These are phyloP conservation scores for Lycocerus yunnanus DNA, from an alignment of 2,888 invertebrate genomes.

Conservation along the genomic window DNA sequence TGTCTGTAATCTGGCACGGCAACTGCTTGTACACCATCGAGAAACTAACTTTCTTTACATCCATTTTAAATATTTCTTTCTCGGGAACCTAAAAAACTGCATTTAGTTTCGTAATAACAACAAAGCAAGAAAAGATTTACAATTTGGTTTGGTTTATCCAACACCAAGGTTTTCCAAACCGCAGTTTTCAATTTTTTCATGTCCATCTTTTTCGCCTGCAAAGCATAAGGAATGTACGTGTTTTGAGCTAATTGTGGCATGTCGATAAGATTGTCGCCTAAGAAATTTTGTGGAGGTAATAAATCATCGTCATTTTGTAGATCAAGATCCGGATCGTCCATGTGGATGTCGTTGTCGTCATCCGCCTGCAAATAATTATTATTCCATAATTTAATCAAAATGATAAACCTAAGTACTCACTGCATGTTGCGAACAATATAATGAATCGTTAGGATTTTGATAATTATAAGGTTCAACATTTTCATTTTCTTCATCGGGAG, in stretches of 20 bases:
- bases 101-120: not conserved
- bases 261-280: conserved; percentile 65
- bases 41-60: conserved; percentile 55
- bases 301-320: conserved; percentile 51
- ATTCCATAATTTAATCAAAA: not conserved
- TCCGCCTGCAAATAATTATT: conserved; percentile 1
- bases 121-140: conserved; percentile 36
- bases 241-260: conserved; percentile 72
- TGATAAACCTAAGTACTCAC: conserved; percentile 1
- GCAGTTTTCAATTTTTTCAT: conserved; percentile 81
- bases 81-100: conserved; percentile 18
- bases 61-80: conserved; percentile 25
- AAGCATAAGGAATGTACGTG: conserved; percentile 78
- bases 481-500: conserved; percentile 42
- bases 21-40: conserved; percentile 62
- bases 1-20: conserved; percentile 61
- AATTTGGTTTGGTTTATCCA: conserved; percentile 43
- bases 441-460: conserved; percentile 60
- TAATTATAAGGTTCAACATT: conserved; percentile 59
- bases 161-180: conserved; percentile 70
- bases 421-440: conserved; percentile 53
- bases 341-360: conserved; percentile 28
- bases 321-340: conserved; percentile 36
- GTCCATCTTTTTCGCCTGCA: conserved; percentile 83
- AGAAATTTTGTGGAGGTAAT: conserved; percentile 44